Conservation (phyloP, 2,888 invertebrate species). For the Sympetrum striolatum region DNA sequence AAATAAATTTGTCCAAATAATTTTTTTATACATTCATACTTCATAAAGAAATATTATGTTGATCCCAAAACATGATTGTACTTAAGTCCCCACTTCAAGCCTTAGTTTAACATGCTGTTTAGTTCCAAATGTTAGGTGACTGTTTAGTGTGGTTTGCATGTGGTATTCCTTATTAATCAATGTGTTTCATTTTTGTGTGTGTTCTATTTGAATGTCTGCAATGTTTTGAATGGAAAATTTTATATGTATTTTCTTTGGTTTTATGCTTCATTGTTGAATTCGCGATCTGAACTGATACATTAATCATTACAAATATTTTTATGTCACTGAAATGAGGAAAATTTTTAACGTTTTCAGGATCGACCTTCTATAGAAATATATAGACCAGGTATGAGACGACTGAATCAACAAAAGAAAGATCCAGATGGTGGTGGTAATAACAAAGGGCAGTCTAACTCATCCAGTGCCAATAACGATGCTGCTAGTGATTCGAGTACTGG, state of each 20-base stretch:
- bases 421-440: not conserved
- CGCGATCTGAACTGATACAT: not conserved
- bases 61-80: not conserved
- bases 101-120: not conserved
- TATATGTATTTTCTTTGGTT: too few species aligned
- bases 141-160: not conserved
- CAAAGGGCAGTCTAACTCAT: not conserved
- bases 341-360: conserved; percentile 65
- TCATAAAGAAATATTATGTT: too few species aligned
- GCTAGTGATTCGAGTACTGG: not conserved
- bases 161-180: not conserved
- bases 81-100: not conserved
- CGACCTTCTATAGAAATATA: conserved; percentile 90
- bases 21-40: too few species aligned
- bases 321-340: not conserved
- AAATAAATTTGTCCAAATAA: too few species aligned
- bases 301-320: not conserved
- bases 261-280: not conserved
- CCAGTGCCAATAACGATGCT: not conserved
- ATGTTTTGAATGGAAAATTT: too few species aligned
- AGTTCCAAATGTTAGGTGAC: not conserved
- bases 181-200: too few species aligned
- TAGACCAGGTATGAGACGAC: conserved; percentile 86
- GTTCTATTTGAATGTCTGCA: too few species aligned
- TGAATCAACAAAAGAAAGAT: conserved; percentile 56